Evolutionary conservation across 2,797 vertebrate genomes (phyloP).

Genomic region (Leucoraja ocellata): DNA sequence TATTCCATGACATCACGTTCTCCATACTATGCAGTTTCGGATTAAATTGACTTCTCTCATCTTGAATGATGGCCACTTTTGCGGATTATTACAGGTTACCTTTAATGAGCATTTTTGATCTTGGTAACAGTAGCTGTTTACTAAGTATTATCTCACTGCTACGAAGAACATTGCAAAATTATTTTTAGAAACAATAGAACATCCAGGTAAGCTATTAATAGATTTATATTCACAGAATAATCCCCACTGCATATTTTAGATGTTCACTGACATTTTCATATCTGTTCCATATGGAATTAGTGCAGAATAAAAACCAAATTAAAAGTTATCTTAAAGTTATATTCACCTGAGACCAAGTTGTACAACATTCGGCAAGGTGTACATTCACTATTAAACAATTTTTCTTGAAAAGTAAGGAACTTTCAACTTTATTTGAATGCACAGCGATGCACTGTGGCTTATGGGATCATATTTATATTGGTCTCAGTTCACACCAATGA

Average conservation of each 20-base stretch:
- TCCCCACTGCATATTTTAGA: background rate
- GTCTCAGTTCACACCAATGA: background rate
- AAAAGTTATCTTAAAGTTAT: background rate
- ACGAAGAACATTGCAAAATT: background rate
- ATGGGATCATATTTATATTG: background rate
- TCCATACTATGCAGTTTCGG: background rate
- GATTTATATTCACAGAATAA: background rate
- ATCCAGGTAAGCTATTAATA: background rate
- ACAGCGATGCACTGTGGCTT: background rate
- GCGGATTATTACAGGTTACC: background rate
- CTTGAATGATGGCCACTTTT: background rate
- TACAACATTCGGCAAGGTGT: background rate
- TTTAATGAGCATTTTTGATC: background rate
- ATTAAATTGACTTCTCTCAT: background rate
- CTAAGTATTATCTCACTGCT: background rate
- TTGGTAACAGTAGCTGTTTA: background rate
- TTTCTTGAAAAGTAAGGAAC: background rate
- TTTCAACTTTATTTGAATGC: background rate
- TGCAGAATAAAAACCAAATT: background rate
- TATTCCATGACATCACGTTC: background rate
- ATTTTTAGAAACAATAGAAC: background rate
- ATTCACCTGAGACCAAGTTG: background rate
- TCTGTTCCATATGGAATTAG: background rate
- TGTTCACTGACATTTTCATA: background rate
- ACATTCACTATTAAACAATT: background rate